Conservation (phyloP, 2,113 vertebrate genomes). For the Lamprotornis superbus region DNA sequence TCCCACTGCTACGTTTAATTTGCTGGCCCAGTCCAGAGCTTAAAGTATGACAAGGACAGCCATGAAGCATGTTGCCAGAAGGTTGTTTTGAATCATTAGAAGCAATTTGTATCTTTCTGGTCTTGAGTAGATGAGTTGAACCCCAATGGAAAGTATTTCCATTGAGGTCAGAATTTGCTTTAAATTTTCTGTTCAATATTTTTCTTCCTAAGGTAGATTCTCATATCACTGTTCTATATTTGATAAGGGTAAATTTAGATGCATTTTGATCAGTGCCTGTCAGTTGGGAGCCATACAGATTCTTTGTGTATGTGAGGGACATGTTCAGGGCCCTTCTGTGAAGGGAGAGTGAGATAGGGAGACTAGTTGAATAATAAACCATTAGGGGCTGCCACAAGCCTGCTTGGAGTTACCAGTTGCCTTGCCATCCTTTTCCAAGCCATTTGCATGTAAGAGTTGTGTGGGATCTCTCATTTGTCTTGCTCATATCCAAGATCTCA, state of each 20-base stretch:
- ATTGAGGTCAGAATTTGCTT: not conserved
- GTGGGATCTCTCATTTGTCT: not conserved
- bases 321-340: not conserved
- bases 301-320: not conserved
- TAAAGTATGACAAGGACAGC: not conserved
- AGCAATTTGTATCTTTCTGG: not conserved
- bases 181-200: not conserved
- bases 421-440: not conserved
- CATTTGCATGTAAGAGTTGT: not conserved
- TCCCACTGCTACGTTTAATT: not conserved
- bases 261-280: not conserved
- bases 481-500: not conserved
- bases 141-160: not conserved
- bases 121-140: not conserved
- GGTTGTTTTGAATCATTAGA: not conserved
- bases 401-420: not conserved
- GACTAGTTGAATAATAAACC: not conserved
- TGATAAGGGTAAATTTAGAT: not conserved
- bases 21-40: not conserved
- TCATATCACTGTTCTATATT: not conserved
- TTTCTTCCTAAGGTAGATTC: not conserved
- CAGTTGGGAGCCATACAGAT: not conserved
- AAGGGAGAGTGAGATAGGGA: not conserved
- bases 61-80: not conserved
- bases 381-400: not conserved